Evolutionary conservation across 2,888 invertebrate genomes (phyloP).

Genomic region (Eupithecia insigniata): DNA sequence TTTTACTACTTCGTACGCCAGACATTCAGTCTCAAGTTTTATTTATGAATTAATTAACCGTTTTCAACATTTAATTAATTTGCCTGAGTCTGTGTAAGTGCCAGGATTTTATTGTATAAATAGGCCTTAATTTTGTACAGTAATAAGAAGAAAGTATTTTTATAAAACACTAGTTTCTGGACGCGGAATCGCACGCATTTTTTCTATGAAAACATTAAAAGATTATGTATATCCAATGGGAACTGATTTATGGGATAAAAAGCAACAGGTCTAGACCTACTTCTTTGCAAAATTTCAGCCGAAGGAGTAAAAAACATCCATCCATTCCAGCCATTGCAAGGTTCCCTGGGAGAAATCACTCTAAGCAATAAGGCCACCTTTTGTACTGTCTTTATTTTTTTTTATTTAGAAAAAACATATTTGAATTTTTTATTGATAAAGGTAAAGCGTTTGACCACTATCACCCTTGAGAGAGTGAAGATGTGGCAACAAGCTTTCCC

Average conservation of each 20-base stretch:
- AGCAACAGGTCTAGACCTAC: neutral
- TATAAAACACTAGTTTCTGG: neutral
- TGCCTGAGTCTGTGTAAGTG: neutral
- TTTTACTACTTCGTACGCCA: constrained; percentile 1
- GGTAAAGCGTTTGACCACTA: too few species aligned
- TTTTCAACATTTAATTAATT: constrained; percentile 6
- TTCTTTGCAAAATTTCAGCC: neutral
- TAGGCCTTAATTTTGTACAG: neutral
- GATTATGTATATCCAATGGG: neutral
- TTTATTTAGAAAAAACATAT: too few species aligned
- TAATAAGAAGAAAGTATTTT: neutral
- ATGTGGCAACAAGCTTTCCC: too few species aligned
- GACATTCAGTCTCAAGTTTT: constrained; percentile 6
- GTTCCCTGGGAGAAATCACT: too few species aligned
- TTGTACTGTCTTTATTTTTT: too few species aligned
- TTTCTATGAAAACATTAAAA: neutral
- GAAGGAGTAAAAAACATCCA: neutral
- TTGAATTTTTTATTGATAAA: too few species aligned
- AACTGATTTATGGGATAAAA: neutral
- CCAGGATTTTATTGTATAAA: neutral
- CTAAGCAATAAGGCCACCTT: too few species aligned
- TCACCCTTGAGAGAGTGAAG: too few species aligned
- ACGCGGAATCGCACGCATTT: neutral
- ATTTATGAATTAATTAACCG: constrained; percentile 7
- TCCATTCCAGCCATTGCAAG: too few species aligned